A percentile compares a stretch with the other conserved stretches of the same genome.
Evolutionary conservation across 2,888 invertebrate species (phyloP).

Genomic region (Saturnia pavonia): DNA sequence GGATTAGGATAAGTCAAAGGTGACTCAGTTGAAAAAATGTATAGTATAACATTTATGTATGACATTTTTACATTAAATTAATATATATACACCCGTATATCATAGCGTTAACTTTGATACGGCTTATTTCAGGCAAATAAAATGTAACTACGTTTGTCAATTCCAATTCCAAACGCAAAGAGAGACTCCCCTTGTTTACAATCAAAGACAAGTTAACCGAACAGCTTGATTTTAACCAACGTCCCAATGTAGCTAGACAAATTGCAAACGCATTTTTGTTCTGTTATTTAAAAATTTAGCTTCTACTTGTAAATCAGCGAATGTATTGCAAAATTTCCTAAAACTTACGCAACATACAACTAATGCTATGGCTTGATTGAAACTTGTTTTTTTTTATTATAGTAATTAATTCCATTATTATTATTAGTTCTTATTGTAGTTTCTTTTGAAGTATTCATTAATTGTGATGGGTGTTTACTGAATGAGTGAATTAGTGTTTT

Average conservation of each 20-base stretch:
- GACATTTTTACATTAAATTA: no score
- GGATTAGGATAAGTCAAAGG: no score
- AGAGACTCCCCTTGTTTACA: slow-evolving; percentile 17
- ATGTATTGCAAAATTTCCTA: not conserved
- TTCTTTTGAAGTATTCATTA: not conserved
- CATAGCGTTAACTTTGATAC: slow-evolving; percentile 26
- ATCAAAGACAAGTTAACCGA: slow-evolving; percentile 2
- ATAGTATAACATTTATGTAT: no score
- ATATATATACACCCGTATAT: slow-evolving; percentile 15
- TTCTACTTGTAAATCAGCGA: not conserved
- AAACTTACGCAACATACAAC: not conserved
- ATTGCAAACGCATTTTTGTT: not conserved
- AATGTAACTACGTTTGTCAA: slow-evolving; percentile 24
- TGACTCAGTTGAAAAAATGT: not conserved
- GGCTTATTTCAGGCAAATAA: slow-evolving; percentile 33
- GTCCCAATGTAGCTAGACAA: not conserved
- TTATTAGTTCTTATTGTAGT: not conserved
- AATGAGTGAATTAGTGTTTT: no score
- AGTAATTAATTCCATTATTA: not conserved
- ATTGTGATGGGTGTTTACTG: not conserved
- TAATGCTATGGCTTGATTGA: not conserved
- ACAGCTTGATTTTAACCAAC: not conserved
- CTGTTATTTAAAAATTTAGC: not conserved
- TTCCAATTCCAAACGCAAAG: slow-evolving; percentile 35
- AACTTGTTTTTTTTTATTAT: not conserved